phyloP scores from a whole-genome alignment of 2,113 vertebrate genomes.

The Megaceryle torquata region DNA sequence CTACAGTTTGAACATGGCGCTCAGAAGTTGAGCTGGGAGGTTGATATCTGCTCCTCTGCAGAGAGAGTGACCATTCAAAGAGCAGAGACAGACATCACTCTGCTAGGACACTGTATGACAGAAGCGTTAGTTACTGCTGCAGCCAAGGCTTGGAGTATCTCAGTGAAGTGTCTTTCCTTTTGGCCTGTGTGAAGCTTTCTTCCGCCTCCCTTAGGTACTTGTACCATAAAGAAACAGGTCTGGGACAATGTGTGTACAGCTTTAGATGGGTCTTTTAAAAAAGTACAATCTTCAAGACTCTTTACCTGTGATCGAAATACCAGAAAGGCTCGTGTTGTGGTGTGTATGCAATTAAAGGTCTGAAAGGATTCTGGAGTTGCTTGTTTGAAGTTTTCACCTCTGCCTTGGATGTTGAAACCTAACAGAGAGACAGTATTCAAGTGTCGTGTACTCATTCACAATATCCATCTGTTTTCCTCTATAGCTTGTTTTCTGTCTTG shows the following conservation, averaged over 20 bases:
- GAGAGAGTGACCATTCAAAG: neutral
- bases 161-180: neutral
- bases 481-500: neutral
- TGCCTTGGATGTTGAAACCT: slow-evolving; percentile 22
- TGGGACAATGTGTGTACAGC: neutral
- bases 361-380: slow-evolving; percentile 38
- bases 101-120: neutral
- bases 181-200: neutral
- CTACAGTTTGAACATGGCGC: neutral
- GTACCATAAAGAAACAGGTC: neutral
- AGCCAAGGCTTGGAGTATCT: neutral
- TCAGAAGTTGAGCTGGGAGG: fast-evolving
- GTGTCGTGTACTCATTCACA: neutral
- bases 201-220: neutral
- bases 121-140: neutral
- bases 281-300: neutral
- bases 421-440: neutral
- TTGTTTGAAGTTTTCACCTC: slow-evolving; percentile 24
- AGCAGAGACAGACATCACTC: neutral
- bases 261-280: neutral
- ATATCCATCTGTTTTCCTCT: neutral
- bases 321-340: neutral
- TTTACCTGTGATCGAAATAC: slow-evolving; percentile 8
- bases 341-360: slow-evolving; percentile 34
- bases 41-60: neutral